Evolutionary conservation across 2,113 vertebrate genomes (phyloP).

Genomic region (Sylvia atricapilla): DNA sequence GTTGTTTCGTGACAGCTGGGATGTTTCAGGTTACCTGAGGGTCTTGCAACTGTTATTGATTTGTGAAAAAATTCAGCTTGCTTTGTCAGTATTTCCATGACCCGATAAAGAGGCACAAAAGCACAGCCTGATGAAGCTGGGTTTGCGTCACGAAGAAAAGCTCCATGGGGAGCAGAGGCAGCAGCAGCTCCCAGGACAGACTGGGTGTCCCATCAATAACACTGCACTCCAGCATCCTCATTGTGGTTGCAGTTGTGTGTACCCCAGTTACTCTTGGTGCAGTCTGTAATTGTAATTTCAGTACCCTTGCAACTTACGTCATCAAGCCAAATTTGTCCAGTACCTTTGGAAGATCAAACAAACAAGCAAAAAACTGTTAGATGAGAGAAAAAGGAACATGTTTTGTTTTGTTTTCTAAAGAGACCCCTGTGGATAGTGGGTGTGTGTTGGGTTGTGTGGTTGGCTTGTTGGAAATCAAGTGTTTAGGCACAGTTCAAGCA

Average conservation of each 20-base stretch:
- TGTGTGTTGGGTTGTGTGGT: rapidly evolving
- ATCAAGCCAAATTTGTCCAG: constrained; percentile 83
- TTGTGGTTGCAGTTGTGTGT: constrained; percentile 76
- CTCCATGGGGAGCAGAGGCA: rapidly evolving
- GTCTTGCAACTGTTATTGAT: not conserved
- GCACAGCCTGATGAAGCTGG: not conserved
- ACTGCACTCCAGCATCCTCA: constrained; percentile 79
- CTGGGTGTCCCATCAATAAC: not conserved
- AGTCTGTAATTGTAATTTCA: constrained; percentile 67
- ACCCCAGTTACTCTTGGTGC: constrained; percentile 43
- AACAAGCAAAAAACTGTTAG: not conserved
- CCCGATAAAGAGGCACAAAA: not conserved
- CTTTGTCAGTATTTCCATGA: not conserved
- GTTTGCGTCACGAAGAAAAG: not conserved
- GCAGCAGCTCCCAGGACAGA: not conserved
- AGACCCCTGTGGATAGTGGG: not conserved
- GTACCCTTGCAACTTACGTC: constrained; percentile 70
- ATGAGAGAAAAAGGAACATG: not conserved
- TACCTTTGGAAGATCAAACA: constrained; percentile 64
- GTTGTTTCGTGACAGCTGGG: not conserved
- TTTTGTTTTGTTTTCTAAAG: not conserved
- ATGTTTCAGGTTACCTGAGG: not conserved
- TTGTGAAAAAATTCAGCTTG: not conserved
- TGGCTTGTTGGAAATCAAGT: not conserved
- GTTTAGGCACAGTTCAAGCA: not conserved